Evolutionary conservation across 1,140 invertebrate genomes (phyloP).

Genomic region (Hypsibius dujardini): DNA sequence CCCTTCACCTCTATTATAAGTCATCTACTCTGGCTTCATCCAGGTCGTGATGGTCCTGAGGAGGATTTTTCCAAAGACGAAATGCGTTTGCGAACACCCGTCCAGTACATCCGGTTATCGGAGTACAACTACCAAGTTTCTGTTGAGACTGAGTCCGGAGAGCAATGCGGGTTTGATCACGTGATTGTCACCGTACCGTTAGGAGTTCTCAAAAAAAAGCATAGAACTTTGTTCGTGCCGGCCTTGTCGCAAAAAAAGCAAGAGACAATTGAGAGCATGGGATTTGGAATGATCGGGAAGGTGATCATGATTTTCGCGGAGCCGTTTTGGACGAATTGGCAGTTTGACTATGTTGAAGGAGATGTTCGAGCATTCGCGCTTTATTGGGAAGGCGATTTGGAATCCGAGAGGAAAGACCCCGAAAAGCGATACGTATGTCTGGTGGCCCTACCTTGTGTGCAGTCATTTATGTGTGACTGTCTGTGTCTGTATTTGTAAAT

Average conservation of each 20-base stretch:
- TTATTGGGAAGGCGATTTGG: constrained; percentile 45
- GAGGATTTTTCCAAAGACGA: neutral
- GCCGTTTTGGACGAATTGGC: constrained; percentile 38
- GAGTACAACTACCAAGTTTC: neutral
- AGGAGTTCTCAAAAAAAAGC: constrained; percentile 46
- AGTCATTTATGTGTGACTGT: no score
- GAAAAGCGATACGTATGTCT: constrained; percentile 19
- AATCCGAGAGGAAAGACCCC: constrained; percentile 34
- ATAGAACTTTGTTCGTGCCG: constrained; percentile 41
- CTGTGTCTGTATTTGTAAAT: no score
- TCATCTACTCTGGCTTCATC: neutral
- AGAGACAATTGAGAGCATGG: constrained; percentile 38
- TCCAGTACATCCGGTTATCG: neutral
- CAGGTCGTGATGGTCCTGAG: neutral
- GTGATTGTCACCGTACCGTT: constrained; percentile 49
- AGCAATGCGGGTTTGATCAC: constrained; percentile 41
- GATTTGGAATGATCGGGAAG: constrained; percentile 51
- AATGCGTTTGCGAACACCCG: neutral
- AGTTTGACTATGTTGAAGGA: constrained; percentile 11
- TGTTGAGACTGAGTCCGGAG: constrained; percentile 36
- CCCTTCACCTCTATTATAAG: neutral
- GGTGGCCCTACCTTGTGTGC: no score
- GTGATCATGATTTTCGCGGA: constrained; percentile 51
- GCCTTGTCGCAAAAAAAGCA: constrained; percentile 35
- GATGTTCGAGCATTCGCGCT: constrained; percentile 28